Percentiles rank a stretch among this genome's conserved stretches.
These are phyloP conservation scores for Cantharis flavilabris DNA, from an alignment of 2,888 invertebrate genomes.

Conservation along the genomic window DNA sequence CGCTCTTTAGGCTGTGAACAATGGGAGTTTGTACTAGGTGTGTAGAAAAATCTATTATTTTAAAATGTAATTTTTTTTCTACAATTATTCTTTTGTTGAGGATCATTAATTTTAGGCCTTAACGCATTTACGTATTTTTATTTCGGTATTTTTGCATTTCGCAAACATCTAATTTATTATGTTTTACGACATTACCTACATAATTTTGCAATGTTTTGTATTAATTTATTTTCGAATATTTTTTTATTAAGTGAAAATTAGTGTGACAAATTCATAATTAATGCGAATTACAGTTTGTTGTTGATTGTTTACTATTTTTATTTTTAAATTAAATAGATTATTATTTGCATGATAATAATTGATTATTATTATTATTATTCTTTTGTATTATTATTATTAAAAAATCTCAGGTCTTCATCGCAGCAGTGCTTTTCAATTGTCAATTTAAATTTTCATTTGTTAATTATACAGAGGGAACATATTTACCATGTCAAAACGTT, in stretches of 20 bases:
- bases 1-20: constrained; percentile 94
- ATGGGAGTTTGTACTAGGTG: constrained; percentile 97
- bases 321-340: neutral
- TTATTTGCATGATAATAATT: neutral
- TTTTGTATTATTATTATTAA: neutral
- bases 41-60: constrained; percentile 52
- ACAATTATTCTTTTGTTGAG: neutral
- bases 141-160: neutral
- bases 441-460: neutral
- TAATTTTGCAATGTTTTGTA: neutral
- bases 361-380: neutral
- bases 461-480: neutral
- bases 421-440: neutral
- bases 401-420: neutral
- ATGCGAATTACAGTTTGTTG: neutral
- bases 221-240: neutral
- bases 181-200: neutral
- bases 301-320: neutral
- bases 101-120: neutral
- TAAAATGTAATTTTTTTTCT: neutral
- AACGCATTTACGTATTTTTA: neutral
- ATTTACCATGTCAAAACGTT: neutral
- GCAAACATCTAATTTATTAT: neutral
- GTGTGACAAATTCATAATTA: neutral
- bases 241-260: neutral